Percentiles rank a stretch among this genome's conserved stretches.
Evolutionary conservation across 2,113 vertebrate genomes (phyloP).

Genomic region (Eublepharis macularius): DNA sequence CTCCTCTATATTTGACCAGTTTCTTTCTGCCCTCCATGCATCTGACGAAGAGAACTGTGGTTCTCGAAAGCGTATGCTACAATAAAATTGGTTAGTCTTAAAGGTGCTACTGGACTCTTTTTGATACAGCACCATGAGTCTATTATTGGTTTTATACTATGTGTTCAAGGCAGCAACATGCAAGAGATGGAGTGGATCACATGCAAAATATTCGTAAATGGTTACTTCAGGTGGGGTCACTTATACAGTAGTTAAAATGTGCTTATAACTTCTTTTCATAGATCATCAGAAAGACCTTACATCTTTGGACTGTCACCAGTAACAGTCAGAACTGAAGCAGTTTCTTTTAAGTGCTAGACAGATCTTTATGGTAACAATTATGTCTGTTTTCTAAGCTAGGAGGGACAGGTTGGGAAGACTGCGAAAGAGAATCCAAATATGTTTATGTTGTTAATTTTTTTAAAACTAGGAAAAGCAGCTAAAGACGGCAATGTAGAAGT

Average conservation of each 20-base stretch:
- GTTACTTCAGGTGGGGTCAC: not conserved
- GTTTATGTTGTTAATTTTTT: not conserved
- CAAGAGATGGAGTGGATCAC: not conserved
- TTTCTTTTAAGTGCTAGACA: not conserved
- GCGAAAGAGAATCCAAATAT: not conserved
- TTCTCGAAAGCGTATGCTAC: no score
- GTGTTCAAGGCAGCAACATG: not conserved
- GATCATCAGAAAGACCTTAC: not conserved
- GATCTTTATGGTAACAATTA: not conserved
- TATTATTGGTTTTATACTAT: not conserved
- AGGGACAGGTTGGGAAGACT: not conserved
- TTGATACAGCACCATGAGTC: no score
- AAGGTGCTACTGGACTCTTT: no score
- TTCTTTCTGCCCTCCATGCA: no score
- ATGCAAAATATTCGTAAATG: not conserved
- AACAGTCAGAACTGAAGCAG: conserved; percentile 23
- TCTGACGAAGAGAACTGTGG: no score
- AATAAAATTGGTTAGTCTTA: no score
- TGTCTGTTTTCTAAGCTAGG: not conserved
- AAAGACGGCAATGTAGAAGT: conserved; percentile 42
- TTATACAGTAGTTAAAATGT: not conserved
- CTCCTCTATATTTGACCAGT: no score
- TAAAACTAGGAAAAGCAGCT: conserved; percentile 30
- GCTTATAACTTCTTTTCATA: not conserved
- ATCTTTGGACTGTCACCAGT: not conserved